Conservation (phyloP, 1,140 invertebrate genomes). For the Zaprionus davidi region DNA sequence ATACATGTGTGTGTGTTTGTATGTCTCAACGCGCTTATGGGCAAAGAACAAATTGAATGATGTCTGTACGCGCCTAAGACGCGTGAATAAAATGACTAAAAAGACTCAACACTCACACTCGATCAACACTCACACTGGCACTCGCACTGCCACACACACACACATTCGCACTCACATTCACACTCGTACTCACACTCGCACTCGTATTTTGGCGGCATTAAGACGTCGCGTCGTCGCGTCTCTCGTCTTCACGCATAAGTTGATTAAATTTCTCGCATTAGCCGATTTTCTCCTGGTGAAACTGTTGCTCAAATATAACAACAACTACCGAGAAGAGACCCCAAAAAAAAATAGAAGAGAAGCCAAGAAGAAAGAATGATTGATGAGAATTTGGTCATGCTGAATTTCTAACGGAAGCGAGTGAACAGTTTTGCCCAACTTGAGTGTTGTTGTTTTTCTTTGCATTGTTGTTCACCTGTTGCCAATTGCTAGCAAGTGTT, state of each 20-base stretch:
- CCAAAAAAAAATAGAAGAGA: constrained; percentile 11
- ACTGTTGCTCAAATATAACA: constrained; percentile 40
- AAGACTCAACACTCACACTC: constrained; percentile 48
- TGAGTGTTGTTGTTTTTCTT: constrained; percentile 16
- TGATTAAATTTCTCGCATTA: constrained; percentile 80
- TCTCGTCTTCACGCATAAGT: constrained; percentile 59
- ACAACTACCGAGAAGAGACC: not conserved
- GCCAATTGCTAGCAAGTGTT: not conserved
- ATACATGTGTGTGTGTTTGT: not conserved
- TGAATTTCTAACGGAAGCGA: constrained; percentile 65
- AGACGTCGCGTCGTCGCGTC: constrained; percentile 44
- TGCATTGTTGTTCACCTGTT: constrained; percentile 5
- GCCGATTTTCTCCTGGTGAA: constrained; percentile 72
- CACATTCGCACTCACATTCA: not conserved
- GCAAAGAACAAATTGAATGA: constrained; percentile 70
- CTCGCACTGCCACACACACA: not conserved
- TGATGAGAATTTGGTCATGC: constrained; percentile 64
- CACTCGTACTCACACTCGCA: not conserved
- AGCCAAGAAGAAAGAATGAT: constrained; percentile 72
- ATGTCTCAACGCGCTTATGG: constrained; percentile 32
- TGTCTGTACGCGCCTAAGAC: constrained; percentile 11
- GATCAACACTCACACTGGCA: not conserved
- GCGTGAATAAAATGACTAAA: constrained; percentile 54
- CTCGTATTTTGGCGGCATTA: constrained; percentile 42
- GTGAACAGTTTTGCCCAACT: constrained; percentile 46